Percentiles rank a stretch among this genome's conserved stretches.
Conservation (phyloP, 1,140 invertebrate species). For the Mylabris phalerata region DNA sequence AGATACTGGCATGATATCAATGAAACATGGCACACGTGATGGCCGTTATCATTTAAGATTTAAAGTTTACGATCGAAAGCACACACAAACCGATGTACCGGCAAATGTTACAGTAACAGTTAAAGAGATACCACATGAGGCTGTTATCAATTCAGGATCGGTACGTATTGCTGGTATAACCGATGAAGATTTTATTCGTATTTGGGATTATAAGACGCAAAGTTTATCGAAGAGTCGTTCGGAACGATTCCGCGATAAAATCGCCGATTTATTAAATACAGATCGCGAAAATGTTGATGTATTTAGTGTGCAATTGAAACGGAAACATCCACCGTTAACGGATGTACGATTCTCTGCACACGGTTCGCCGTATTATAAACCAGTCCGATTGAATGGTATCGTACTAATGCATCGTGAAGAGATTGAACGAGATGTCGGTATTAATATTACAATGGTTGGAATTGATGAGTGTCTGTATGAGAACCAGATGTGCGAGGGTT, state of each 20-base stretch:
- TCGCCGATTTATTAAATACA: conserved; percentile 75
- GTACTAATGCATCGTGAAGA: conserved; percentile 89
- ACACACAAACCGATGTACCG: conserved; percentile 84
- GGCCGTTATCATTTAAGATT: conserved; percentile 81
- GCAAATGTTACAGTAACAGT: conserved; percentile 91
- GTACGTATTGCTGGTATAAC: conserved; percentile 89
- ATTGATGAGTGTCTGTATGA: conserved; percentile 96
- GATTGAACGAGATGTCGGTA: conserved; percentile 88
- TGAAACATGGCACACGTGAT: conserved; percentile 84
- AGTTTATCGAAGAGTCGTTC: conserved; percentile 78
- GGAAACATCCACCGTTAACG: conserved; percentile 80
- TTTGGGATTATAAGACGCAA: conserved; percentile 86
- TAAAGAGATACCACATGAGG: conserved; percentile 90
- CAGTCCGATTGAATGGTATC: conserved; percentile 87
- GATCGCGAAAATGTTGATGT: conserved; percentile 88
- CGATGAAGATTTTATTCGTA: conserved; percentile 91
- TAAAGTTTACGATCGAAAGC: conserved; percentile 89
- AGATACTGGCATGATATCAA: conserved; percentile 91
- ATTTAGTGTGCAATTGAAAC: conserved; percentile 85
- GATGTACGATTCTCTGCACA: conserved; percentile 93
- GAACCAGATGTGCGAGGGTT: conserved; percentile 91
- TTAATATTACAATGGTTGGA: conserved; percentile 95
- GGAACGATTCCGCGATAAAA: conserved; percentile 80
- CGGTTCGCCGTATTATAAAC: conserved; percentile 92
- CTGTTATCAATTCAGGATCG: conserved; percentile 91